phyloP scores from a whole-genome alignment of 2,888 invertebrate species.

The Pristionchus japonicus region DNA sequence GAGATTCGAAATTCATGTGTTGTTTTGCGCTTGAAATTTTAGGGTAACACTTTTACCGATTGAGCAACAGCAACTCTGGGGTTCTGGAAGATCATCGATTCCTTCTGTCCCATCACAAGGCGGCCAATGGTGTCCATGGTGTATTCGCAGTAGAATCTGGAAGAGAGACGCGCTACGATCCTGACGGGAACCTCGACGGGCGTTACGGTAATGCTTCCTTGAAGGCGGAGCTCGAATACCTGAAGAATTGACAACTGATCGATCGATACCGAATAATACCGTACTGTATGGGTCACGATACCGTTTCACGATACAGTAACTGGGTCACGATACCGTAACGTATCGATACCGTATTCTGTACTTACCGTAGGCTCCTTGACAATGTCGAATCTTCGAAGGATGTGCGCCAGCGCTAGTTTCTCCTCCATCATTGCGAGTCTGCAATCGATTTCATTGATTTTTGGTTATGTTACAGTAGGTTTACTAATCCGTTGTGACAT shows the following conservation, averaged over 20 bases:
- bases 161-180: no score
- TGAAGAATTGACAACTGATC: no score
- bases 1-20: no score
- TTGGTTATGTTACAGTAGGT: no score
- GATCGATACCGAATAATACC: no score
- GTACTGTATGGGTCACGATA: no score
- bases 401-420: conserved; percentile 28
- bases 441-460: no score
- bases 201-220: not conserved
- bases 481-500: no score
- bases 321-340: no score
- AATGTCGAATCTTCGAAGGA: not conserved
- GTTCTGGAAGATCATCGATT: conserved; percentile 25
- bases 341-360: no score
- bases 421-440: conserved; percentile 42
- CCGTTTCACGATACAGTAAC: no score
- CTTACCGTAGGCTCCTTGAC: no score
- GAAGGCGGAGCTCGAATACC: not conserved
- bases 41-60: not conserved
- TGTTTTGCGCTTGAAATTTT: not conserved
- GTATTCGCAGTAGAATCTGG: conserved; percentile 47
- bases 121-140: conserved; percentile 46
- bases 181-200: not conserved
- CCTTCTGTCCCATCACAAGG: conserved; percentile 42
- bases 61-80: not conserved